Evolutionary conservation across 2,797 vertebrate genomes (phyloP).

Genomic region (Hapalemur alaotrensis): DNA sequence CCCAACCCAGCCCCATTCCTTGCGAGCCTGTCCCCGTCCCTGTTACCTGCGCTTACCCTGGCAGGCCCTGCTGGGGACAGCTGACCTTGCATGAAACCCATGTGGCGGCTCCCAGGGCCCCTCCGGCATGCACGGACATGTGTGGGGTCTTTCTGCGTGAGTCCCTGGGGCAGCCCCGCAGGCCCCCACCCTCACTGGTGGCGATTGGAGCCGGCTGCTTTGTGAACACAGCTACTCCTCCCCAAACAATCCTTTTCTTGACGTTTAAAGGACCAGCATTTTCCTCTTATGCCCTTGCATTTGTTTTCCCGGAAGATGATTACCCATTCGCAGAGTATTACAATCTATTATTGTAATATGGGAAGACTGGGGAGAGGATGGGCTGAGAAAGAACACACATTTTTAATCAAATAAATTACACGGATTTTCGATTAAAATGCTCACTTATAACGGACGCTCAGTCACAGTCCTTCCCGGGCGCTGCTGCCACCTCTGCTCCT

Average conservation of each 20-base stretch:
- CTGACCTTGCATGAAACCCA: background rate
- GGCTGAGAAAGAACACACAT: background rate
- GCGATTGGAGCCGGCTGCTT: background rate
- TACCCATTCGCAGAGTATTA: background rate
- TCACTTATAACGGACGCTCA: background rate
- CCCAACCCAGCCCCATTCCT: background rate
- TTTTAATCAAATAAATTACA: conserved; percentile 59
- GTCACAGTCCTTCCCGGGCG: background rate
- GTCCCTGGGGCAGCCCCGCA: fast-evolving
- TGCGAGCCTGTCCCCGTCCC: background rate
- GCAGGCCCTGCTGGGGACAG: background rate
- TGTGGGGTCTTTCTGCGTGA: fast-evolving
- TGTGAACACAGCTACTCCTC: background rate
- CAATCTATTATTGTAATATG: background rate
- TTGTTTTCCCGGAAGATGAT: conserved; percentile 16
- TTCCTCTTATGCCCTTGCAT: background rate
- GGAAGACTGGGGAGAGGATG: background rate
- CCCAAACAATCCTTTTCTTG: fast-evolving
- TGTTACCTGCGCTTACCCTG: background rate
- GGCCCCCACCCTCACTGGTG: background rate
- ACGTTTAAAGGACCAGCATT: background rate
- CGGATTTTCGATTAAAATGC: conserved; percentile 2
- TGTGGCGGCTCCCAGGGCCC: fast-evolving
- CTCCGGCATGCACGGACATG: background rate
- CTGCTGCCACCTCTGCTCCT: background rate